phyloP scores from a whole-genome alignment of 2,113 vertebrate species.

The Odocoileus virginianus region DNA sequence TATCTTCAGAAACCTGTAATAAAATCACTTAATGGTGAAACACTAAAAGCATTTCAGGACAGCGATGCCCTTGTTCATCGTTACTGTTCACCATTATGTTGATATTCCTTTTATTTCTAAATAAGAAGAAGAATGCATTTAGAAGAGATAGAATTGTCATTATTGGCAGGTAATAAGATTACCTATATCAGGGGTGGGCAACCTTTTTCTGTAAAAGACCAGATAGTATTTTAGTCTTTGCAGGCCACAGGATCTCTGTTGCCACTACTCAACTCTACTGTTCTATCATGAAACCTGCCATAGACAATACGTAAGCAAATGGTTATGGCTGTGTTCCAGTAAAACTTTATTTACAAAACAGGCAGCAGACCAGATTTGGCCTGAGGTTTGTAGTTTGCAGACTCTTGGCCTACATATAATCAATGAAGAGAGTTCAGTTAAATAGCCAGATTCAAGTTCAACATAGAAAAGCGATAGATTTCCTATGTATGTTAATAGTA shows the following conservation, averaged over 20 bases:
- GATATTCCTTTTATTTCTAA: neutral
- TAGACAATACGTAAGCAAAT: neutral
- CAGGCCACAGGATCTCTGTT: neutral
- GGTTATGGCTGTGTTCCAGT: neutral
- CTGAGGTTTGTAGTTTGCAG: neutral
- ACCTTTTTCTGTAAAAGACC: neutral
- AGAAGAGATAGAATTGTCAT: neutral
- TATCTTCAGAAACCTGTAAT: neutral
- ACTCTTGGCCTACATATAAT: neutral
- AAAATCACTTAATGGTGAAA: neutral
- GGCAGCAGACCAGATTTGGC: neutral
- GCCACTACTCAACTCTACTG: neutral
- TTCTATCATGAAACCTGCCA: neutral
- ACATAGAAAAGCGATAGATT: neutral
- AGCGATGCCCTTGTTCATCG: neutral
- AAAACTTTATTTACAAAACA: neutral
- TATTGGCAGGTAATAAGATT: neutral
- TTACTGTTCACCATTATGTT: neutral
- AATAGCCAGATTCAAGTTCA: slow-evolving; percentile 8
- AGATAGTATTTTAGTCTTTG: neutral
- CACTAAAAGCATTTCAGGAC: neutral
- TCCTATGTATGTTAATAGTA: neutral
- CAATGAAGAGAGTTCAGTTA: neutral
- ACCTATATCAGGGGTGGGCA: neutral
- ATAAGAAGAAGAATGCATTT: neutral